Evolutionary conservation across 2,888 invertebrate genomes (phyloP).

Genomic region (Lottia gigantea): DNA sequence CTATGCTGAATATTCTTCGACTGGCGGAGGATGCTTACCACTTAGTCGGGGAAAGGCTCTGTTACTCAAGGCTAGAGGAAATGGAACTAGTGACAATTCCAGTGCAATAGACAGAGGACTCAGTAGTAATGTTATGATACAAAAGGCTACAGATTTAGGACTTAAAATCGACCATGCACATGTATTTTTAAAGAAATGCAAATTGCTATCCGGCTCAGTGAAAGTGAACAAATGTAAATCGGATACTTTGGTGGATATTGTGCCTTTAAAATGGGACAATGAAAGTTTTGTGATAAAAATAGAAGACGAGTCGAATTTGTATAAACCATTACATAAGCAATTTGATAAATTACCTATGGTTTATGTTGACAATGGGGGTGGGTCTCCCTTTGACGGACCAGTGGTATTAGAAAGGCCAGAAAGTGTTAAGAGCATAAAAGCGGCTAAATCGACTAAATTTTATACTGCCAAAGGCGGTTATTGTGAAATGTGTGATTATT

Average conservation of each 20-base stretch:
- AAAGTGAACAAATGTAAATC: constrained; percentile 4
- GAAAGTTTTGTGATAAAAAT: constrained; percentile 20
- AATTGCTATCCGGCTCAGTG: constrained; percentile 12
- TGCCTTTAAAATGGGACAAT: constrained; percentile 20
- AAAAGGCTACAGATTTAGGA: constrained; percentile 20
- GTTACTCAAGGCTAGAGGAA: constrained; percentile 22
- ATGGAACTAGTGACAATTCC: constrained; percentile 15
- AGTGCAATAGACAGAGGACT: neutral
- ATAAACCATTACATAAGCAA: constrained; percentile 21
- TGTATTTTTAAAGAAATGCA: constrained; percentile 18
- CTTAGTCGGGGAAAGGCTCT: constrained; percentile 21
- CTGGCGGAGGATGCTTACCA: neutral
- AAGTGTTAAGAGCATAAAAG: constrained; percentile 13
- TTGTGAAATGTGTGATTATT: constrained; percentile 26
- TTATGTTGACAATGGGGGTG: constrained; percentile 20
- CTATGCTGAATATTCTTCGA: neutral
- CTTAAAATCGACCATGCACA: constrained; percentile 18
- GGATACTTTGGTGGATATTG: constrained; percentile 8
- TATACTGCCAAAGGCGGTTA: constrained; percentile 20
- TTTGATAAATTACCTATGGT: constrained; percentile 20
- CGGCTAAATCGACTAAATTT: constrained; percentile 16
- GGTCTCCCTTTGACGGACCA: constrained; percentile 21
- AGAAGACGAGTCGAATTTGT: constrained; percentile 19
- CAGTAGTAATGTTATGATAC: constrained; percentile 12
- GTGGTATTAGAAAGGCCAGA: constrained; percentile 14